A percentile compares a stretch with the other conserved stretches of the same genome.
Evolutionary conservation across 2,113 vertebrate species (phyloP).

Genomic region (Columbina picui): DNA sequence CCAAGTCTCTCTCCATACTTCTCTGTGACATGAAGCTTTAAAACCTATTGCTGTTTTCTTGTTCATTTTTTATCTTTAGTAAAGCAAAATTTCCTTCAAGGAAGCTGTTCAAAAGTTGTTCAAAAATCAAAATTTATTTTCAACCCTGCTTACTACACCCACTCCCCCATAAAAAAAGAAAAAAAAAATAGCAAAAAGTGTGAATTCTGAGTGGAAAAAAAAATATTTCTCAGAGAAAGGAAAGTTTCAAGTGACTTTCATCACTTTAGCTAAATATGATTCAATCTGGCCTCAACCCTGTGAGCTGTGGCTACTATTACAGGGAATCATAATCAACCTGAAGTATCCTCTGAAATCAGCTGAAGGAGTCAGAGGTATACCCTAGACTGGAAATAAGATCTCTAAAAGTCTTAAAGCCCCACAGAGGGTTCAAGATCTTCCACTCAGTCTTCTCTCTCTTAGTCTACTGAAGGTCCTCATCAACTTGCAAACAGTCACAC

Average conservation of each 20-base stretch:
- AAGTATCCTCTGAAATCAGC: not conserved
- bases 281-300: not conserved
- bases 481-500: not conserved
- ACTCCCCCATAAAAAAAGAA: rapidly evolving
- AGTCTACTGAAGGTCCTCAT: not conserved
- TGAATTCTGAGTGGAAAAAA: not conserved
- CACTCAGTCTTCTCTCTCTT: not conserved
- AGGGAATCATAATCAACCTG: not conserved
- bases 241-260: not conserved
- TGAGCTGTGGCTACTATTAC: not conserved
- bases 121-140: not conserved
- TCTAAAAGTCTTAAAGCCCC: not conserved
- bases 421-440: not conserved
- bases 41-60: not conserved
- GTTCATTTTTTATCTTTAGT: not conserved
- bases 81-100: not conserved
- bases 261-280: not conserved
- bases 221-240: not conserved
- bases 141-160: not conserved
- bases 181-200: rapidly evolving
- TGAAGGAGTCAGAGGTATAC: not conserved
- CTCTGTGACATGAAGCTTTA: not conserved
- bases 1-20: not conserved
- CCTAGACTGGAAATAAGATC: not conserved
- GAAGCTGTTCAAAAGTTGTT: not conserved